Evolutionary conservation across 2,113 vertebrate species (phyloP).

Genomic region (Myrmophylax atrothorax): DNA sequence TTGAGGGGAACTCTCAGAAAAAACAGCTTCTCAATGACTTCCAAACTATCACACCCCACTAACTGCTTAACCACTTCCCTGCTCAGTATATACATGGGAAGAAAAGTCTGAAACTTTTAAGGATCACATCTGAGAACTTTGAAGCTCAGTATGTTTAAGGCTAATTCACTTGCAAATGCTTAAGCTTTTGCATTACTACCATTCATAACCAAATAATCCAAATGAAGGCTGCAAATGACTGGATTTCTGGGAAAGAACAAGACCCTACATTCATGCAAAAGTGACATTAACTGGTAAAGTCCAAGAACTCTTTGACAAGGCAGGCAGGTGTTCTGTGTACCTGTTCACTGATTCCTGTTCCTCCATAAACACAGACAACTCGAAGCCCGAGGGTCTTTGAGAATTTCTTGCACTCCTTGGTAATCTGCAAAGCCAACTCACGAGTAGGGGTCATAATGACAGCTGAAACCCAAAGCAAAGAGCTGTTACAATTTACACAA

Average conservation of each 20-base stretch:
- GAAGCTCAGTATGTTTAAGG: background rate
- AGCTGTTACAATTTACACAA: background rate
- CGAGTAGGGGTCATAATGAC: conserved; percentile 98
- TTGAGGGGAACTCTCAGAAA: background rate
- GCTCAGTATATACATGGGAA: background rate
- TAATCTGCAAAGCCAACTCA: conserved; percentile 96
- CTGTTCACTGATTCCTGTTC: conserved; percentile 99
- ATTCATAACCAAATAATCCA: background rate
- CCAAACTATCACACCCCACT: background rate
- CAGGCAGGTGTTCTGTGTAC: conserved; percentile 54
- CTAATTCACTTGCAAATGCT: background rate
- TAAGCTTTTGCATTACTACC: background rate
- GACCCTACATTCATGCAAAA: background rate
- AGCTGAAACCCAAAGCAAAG: conserved; percentile 75
- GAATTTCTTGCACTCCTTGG: conserved; percentile 99
- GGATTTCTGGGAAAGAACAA: background rate
- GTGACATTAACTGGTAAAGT: background rate
- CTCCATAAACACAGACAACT: conserved; percentile 98
- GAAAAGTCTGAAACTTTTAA: background rate
- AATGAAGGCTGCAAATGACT: background rate
- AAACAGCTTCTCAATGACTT: background rate
- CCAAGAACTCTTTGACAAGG: background rate
- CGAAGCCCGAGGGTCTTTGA: conserved; percentile 91
- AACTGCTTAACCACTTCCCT: background rate
- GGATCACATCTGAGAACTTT: background rate